Evolutionary conservation across 2,888 invertebrate species (phyloP).

Genomic region (Synergus laeviventris): DNA sequence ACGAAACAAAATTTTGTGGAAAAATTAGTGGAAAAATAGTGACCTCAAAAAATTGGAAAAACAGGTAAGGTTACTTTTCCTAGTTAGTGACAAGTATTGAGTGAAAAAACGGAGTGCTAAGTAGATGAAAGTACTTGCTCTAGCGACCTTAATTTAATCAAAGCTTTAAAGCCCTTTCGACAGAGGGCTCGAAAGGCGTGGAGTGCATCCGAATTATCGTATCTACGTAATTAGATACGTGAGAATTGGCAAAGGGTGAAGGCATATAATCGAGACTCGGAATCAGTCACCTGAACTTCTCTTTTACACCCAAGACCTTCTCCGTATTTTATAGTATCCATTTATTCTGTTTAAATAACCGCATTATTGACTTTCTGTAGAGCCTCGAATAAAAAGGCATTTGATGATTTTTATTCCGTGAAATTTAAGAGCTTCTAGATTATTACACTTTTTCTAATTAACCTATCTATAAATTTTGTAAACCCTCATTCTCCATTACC

Average conservation of each 20-base stretch:
- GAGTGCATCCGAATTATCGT: not conserved
- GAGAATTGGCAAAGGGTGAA: slow-evolving; percentile 16
- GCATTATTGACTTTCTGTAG: not conserved
- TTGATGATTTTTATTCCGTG: not conserved
- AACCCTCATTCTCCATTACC: not conserved
- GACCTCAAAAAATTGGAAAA: no score
- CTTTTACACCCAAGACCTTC: not conserved
- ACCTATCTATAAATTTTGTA: not conserved
- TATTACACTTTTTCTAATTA: not conserved
- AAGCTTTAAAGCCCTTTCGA: not conserved
- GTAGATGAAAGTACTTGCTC: slow-evolving; percentile 3
- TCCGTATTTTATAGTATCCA: not conserved
- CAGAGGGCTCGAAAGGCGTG: not conserved
- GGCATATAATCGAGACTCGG: slow-evolving; percentile 18
- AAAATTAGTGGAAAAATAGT: no score
- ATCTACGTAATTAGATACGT: slow-evolving; percentile 25
- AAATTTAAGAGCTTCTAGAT: slow-evolving; percentile 3
- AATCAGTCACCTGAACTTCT: slow-evolving; percentile 20
- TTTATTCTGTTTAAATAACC: not conserved
- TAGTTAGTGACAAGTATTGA: not conserved
- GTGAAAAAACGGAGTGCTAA: not conserved
- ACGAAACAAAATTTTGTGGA: no score
- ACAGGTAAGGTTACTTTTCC: not conserved
- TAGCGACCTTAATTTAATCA: slow-evolving; percentile 10
- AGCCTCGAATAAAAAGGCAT: not conserved